Evolutionary conservation across 2,888 invertebrate species (phyloP), one percentile per base, ranked within the genome.

Genomic region (Yponomeuta sedellus): DNA sequence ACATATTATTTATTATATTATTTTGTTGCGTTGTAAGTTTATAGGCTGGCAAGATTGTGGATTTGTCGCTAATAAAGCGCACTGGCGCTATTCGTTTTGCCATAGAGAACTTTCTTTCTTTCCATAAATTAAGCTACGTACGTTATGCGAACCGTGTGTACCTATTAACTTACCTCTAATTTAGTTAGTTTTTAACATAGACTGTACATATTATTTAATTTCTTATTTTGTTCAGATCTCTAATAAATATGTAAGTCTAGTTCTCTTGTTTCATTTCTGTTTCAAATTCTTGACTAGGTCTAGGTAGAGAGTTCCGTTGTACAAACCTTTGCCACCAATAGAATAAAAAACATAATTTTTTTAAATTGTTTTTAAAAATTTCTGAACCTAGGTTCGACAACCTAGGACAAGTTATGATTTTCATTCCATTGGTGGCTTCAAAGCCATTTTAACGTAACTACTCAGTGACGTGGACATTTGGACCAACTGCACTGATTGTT

Each of bases 121-220:
- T 79, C 77, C 77, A 77, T 78, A 78, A 56, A 77, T 77, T 86
- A 85, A 83, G 84, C 82, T 40, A 22, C 40, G 39, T 82, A 81
- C 78, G 81, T 83, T 82, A 85, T 76, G 78, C 78, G 82, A 82
- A 79, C 80, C 81, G 90, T 86, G 88, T 91, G 91, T 90, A 90
- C 88, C 90, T 88, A 88, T 88, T 91, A 86, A 90, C 89, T 89
- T 89, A 90, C 88, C 80, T 88, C 75, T 89, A 87, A 86, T 89
- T 89, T 91, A 91, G 87, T 91, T 91, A 91, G 88, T 89, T 90
- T 20, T 86, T 91, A 92, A 91, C 88, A 90, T 91, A 90, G 91
- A 91, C 91, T 92, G 92, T 92, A 92, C 91, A 92, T 92, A 92
- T 92, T 89, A 91, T 92, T 92, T 91, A 87, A 91, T 90, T 91